phyloP scores from a whole-genome alignment of 2,888 invertebrate species.

The Sphaerophoria taeniata region DNA sequence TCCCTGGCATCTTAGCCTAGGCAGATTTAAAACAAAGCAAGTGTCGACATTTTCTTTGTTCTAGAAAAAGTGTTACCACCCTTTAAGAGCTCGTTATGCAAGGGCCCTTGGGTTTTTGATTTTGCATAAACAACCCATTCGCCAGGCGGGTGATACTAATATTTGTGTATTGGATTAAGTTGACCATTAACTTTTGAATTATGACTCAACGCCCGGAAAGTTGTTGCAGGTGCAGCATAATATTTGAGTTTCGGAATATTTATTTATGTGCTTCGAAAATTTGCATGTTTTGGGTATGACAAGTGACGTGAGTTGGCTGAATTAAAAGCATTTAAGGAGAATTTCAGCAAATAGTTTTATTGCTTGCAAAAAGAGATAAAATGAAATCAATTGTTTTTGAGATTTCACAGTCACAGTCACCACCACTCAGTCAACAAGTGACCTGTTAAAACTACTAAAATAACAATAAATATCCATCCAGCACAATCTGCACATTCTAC shows the following conservation, averaged over 20 bases:
- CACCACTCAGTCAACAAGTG: no score
- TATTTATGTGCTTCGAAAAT: slow-evolving; percentile 35
- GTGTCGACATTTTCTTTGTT: neutral
- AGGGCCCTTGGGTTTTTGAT: slow-evolving; percentile 28
- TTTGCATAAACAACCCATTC: slow-evolving; percentile 29
- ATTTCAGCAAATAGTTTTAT: no score
- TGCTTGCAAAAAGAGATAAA: no score
- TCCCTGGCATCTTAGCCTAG: no score
- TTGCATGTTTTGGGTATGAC: slow-evolving; percentile 16
- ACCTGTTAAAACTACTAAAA: no score
- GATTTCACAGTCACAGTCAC: no score
- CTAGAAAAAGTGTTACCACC: neutral
- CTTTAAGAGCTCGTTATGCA: neutral
- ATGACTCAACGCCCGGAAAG: slow-evolving; percentile 43
- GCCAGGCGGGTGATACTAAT: neutral
- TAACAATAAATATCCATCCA: no score
- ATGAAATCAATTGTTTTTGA: no score
- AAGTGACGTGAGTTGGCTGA: neutral
- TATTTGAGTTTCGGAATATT: slow-evolving; percentile 42
- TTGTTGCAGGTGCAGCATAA: slow-evolving; percentile 67
- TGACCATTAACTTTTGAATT: slow-evolving; percentile 69
- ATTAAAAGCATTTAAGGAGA: neutral
- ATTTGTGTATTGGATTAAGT: slow-evolving; percentile 55
- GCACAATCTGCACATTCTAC: neutral
- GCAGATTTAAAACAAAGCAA: neutral